A percentile compares a stretch with the other conserved stretches of the same genome.
Evolutionary conservation across 2,888 invertebrate species (phyloP).

Genomic region (Tuberolachnus salignus): DNA sequence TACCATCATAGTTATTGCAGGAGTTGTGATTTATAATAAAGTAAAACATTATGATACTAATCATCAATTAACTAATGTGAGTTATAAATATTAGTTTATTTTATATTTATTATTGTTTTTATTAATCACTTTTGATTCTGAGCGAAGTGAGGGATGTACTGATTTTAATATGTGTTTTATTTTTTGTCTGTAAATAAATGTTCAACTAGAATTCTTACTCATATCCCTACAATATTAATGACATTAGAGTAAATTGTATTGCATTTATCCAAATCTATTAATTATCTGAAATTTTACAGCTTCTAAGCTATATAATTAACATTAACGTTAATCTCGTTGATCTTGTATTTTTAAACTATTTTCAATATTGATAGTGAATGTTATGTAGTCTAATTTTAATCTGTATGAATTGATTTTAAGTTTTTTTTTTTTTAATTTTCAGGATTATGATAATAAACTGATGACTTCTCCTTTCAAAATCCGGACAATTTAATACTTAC

Average conservation of each 20-base stretch:
- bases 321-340: no score
- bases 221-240: no score
- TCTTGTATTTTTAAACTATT: no score
- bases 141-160: no score
- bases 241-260: no score
- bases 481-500: slow-evolving; percentile 33
- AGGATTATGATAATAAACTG: slow-evolving; percentile 43
- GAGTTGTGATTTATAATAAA: slow-evolving; percentile 77
- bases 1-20: slow-evolving; percentile 73
- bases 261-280: no score
- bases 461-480: slow-evolving; percentile 41
- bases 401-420: background rate
- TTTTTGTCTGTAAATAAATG: no score
- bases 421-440: background rate
- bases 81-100: slow-evolving; percentile 7
- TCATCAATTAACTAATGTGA: slow-evolving; percentile 20
- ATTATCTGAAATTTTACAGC: no score
- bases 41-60: slow-evolving; percentile 69
- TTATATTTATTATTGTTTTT: background rate
- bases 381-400: background rate
- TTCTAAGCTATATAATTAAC: no score
- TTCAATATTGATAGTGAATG: background rate
- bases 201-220: no score
- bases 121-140: background rate
- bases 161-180: no score